phyloP scores from a whole-genome alignment of 2,888 invertebrate species.

The Rhagophthalmus giganteus region DNA sequence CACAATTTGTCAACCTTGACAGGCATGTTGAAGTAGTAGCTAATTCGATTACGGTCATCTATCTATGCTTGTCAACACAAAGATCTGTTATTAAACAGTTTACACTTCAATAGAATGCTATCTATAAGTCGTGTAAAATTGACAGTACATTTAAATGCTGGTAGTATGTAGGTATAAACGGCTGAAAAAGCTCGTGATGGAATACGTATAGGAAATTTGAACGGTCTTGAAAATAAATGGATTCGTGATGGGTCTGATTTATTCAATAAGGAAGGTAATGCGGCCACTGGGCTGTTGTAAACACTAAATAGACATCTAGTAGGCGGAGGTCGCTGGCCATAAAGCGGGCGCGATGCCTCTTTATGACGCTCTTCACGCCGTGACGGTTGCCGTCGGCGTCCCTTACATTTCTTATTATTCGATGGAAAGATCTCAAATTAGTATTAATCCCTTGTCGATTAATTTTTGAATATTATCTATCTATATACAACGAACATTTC shows the following conservation, averaged over 20 bases:
- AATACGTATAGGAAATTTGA: neutral
- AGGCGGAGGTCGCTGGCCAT: conserved; percentile 49
- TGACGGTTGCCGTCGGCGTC: conserved; percentile 20
- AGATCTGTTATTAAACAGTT: too few relatives aligned
- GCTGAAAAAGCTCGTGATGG: too few relatives aligned
- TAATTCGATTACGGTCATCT: conserved; percentile 23
- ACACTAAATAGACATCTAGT: conserved; percentile 53
- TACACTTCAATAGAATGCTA: too few relatives aligned
- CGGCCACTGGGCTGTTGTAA: conserved; percentile 50
- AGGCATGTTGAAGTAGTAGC: conserved; percentile 15
- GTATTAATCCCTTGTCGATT: neutral
- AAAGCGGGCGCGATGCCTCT: conserved; percentile 50
- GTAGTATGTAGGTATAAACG: too few relatives aligned
- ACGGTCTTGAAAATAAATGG: conserved; percentile 27
- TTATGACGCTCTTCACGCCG: conserved; percentile 46
- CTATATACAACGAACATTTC: too few relatives aligned
- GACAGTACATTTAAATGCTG: too few relatives aligned
- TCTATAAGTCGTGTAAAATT: too few relatives aligned
- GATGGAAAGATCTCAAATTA: neutral
- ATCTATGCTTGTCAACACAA: conserved; percentile 23
- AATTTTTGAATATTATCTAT: too few relatives aligned
- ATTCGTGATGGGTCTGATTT: conserved; percentile 38
- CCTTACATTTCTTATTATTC: neutral
- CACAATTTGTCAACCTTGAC: neutral
- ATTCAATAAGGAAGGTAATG: conserved; percentile 51